phyloP scores from a whole-genome alignment of 2,797 vertebrate species.

The Pseudotriccus pelzelni region DNA sequence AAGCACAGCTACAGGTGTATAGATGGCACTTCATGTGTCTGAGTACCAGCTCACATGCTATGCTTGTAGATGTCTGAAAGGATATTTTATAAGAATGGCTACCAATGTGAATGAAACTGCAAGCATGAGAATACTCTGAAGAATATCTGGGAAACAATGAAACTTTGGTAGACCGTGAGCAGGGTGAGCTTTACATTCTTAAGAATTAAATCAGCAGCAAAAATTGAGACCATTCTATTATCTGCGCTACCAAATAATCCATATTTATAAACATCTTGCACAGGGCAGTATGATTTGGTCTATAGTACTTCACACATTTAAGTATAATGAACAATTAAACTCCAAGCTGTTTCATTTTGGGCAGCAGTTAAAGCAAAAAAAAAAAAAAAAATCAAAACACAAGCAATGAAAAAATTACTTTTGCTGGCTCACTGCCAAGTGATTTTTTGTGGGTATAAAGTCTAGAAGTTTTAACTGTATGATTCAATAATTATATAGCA shows the following conservation, averaged over 20 bases:
- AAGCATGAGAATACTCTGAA: neutral
- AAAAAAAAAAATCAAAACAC: conserved; percentile 19
- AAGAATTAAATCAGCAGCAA: neutral
- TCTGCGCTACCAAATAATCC: neutral
- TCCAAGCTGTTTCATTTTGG: conserved; percentile 51
- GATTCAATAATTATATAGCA: conserved; percentile 37
- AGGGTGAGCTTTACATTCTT: neutral
- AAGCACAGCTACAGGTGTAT: neutral
- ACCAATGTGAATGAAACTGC: neutral
- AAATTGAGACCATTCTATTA: neutral
- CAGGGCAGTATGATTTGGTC: conserved; percentile 40
- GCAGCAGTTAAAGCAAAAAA: conserved; percentile 56
- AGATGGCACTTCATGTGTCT: neutral
- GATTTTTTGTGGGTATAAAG: conserved; percentile 39
- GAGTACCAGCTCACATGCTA: neutral
- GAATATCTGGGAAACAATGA: neutral
- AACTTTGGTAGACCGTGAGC: neutral
- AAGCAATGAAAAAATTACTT: conserved; percentile 24
- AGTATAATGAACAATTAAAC: conserved; percentile 71
- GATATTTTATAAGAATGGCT: neutral
- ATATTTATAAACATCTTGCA: conserved; percentile 40
- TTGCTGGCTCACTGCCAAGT: conserved; percentile 57
- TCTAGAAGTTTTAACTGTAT: conserved; percentile 52
- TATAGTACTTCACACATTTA: conserved; percentile 46
- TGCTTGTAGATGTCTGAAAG: neutral